Evolutionary conservation across 2,113 vertebrate genomes (phyloP), one percentile per base, ranked within the genome.

Genomic region (Sigmodon hispidus): DNA sequence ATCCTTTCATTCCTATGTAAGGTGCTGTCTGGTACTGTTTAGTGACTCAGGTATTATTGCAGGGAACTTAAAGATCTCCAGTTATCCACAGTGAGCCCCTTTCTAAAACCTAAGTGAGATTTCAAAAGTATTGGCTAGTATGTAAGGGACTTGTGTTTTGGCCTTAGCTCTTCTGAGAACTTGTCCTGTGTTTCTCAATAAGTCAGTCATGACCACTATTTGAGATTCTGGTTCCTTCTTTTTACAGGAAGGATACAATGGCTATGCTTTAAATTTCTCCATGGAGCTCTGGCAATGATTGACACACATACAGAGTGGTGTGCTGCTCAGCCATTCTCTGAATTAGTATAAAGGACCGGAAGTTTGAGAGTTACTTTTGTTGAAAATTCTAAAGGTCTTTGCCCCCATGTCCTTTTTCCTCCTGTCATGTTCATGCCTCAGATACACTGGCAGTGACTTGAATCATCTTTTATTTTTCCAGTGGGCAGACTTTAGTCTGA

Each of bases 331-430:
- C 7, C 90, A 4, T 94, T 85, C 63, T 80, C 22, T 76, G 57
- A 15, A 15, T 48, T 61, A 45, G 7, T 19, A 43, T 36, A 57
- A 77, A 90, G 40, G 5, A 65, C 17, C n/a, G 61, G 22, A 21
- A 48, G 59, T 85, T 65, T 50, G 45, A 87, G 94, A 95, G 80
- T 7, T 24, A 72, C 10, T 89, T 96, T 86, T 69, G 72, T 21
- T 89, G 89, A 43, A 93, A 70, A 43, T 29, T 19, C 2, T 69
- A 45, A 86, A 17, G 72, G 0, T 5, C 15, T n/a, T n/a, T 88
- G n/a, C 7, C 2, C 63, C 45, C 15, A 12, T 5, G 17, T 76
- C 19, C 63, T 36, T 50, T 94, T 88, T 80, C 31, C 45, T 16
- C 24, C 8, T 43, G 50, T 88, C 21, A 52, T 29, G 52, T 48